These are phyloP conservation scores for Callionymus lyra DNA, from an alignment of 2,113 vertebrate genomes.

Conservation along the genomic window DNA sequence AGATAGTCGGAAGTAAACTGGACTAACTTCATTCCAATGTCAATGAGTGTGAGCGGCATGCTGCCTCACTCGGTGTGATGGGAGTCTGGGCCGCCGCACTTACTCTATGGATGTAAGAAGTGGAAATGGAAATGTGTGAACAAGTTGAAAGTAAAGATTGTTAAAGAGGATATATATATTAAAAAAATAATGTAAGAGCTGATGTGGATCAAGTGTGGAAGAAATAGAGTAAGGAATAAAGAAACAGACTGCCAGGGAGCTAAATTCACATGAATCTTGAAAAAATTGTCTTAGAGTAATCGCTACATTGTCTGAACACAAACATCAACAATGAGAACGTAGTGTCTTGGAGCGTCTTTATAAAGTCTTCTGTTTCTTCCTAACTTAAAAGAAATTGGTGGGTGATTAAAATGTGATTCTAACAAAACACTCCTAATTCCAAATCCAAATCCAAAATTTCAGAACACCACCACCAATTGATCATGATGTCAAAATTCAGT, in stretches of 20 bases:
- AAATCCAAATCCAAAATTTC: too few relatives aligned
- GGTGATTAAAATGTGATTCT: too few relatives aligned
- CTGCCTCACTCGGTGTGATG: slow-evolving; percentile 32
- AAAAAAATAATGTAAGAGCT: too few relatives aligned
- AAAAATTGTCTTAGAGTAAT: slow-evolving; percentile 18
- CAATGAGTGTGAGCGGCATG: slow-evolving; percentile 15
- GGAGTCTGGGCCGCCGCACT: slow-evolving; percentile 72
- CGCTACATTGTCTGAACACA: slow-evolving; percentile 42
- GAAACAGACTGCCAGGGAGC: not conserved
- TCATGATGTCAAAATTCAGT: too few relatives aligned
- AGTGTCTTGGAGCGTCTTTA: too few relatives aligned
- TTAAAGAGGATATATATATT: slow-evolving; percentile 37
- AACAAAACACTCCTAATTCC: too few relatives aligned
- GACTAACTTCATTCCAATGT: slow-evolving; percentile 26
- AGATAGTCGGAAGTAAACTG: slow-evolving; percentile 47
- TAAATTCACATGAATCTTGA: slow-evolving; percentile 24
- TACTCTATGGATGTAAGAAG: slow-evolving; percentile 77
- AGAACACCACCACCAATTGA: too few relatives aligned
- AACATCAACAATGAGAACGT: slow-evolving; percentile 46
- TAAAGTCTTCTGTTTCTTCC: too few relatives aligned
- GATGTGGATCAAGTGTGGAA: too few relatives aligned
- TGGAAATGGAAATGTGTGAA: slow-evolving; percentile 51
- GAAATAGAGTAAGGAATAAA: not conserved
- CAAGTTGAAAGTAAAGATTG: slow-evolving; percentile 14
- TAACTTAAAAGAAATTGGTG: too few relatives aligned